Evolutionary conservation across 2,113 vertebrate species (phyloP).

Genomic region (Pantherophis guttatus): DNA sequence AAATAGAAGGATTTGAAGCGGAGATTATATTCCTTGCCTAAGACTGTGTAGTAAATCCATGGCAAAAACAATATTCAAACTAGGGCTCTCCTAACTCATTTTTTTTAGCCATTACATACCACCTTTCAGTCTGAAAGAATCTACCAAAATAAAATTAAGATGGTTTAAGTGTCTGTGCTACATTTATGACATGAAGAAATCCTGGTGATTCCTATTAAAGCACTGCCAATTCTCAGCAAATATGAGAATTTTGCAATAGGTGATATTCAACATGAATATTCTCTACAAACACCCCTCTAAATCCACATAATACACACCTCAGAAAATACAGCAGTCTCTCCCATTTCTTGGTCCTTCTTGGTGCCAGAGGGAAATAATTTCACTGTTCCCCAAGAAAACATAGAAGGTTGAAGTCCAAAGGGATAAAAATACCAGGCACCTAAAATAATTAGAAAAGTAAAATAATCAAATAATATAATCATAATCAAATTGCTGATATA

Average conservation of each 20-base stretch:
- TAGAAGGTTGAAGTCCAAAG: slow-evolving; percentile 55
- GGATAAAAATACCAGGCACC: slow-evolving; percentile 77
- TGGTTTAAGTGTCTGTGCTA: background rate
- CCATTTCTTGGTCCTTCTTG: slow-evolving; percentile 39
- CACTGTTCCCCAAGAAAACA: slow-evolving; percentile 61
- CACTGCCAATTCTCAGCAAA: background rate
- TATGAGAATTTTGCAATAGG: background rate
- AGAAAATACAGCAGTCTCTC: slow-evolving; percentile 38
- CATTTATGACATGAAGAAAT: background rate
- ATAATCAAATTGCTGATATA: background rate
- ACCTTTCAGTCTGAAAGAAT: background rate
- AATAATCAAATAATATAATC: background rate
- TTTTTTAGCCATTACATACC: background rate
- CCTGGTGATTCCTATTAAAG: background rate
- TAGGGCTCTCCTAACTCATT: background rate
- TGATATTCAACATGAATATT: background rate
- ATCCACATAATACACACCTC: slow-evolving; percentile 56
- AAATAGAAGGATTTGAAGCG: background rate
- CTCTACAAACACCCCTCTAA: rapidly evolving
- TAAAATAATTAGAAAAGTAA: slow-evolving; percentile 15
- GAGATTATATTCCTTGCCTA: background rate
- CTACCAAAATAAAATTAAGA: background rate
- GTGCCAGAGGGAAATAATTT: slow-evolving; percentile 30
- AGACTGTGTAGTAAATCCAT: background rate
- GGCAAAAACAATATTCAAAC: background rate